Conservation (phyloP, 2,797 vertebrate genomes). For the Spondyliosoma cantharus region DNA sequence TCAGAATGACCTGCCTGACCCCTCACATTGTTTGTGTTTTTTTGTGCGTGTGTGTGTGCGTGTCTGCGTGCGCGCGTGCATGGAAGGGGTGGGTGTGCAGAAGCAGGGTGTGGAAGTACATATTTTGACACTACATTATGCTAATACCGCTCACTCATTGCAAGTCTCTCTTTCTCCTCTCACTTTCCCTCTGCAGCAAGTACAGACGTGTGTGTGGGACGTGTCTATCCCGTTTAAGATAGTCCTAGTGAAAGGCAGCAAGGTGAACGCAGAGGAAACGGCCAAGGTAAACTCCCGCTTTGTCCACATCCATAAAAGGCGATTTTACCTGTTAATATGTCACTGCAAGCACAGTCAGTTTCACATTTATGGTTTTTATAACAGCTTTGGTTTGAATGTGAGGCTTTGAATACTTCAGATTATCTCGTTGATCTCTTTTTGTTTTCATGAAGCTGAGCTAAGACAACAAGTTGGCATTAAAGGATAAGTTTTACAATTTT, state of each 20-base stretch:
- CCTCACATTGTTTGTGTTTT: constrained; percentile 43
- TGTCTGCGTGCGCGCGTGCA: neutral
- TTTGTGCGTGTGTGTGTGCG: constrained; percentile 7
- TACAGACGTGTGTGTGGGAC: constrained; percentile 89
- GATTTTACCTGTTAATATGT: constrained; percentile 3
- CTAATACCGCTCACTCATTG: constrained; percentile 33
- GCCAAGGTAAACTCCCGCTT: constrained; percentile 86
- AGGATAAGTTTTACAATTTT: neutral
- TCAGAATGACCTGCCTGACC: constrained; percentile 65
- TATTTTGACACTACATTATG: constrained; percentile 44
- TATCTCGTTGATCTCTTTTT: neutral
- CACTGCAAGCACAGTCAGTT: neutral
- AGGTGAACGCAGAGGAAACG: constrained; percentile 95
- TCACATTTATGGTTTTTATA: neutral
- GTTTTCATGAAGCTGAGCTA: neutral
- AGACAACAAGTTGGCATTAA: neutral
- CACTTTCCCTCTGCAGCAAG: constrained; percentile 75
- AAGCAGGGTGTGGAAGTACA: constrained; percentile 8
- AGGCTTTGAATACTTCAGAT: neutral
- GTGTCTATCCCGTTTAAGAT: constrained; percentile 90
- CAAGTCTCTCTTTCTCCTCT: constrained; percentile 44
- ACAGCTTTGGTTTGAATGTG: neutral
- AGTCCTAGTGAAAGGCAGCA: constrained; percentile 91
- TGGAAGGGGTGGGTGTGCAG: constrained; percentile 24
- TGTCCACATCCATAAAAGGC: constrained; percentile 1